Evolutionary conservation across 2,113 vertebrate species (phyloP).

Genomic region (Narcine bancroftii): DNA sequence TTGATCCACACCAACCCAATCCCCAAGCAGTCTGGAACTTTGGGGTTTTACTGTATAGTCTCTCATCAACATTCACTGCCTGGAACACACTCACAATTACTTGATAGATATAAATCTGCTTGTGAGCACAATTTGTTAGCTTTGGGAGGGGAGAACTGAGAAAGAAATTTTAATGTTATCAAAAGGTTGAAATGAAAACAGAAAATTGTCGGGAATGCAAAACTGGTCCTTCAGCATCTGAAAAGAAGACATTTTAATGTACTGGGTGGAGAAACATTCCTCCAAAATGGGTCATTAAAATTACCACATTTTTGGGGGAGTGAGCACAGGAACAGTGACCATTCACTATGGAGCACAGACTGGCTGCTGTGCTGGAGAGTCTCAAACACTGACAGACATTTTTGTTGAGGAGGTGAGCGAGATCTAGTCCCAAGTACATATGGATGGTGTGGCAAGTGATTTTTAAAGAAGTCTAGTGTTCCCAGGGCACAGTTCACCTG

Average conservation of each 20-base stretch:
- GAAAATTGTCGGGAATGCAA: background rate
- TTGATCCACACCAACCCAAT: too few relatives aligned
- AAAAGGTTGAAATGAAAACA: background rate
- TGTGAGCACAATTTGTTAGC: background rate
- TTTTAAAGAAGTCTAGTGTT: slow-evolving; percentile 36
- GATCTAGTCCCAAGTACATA: slow-evolving; percentile 9
- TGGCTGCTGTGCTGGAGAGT: background rate
- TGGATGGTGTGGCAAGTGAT: background rate
- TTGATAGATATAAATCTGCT: background rate
- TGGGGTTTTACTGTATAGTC: too few relatives aligned
- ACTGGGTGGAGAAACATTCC: background rate
- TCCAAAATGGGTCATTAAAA: background rate
- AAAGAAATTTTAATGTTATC: slow-evolving; percentile 9
- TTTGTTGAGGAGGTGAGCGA: background rate
- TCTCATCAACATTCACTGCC: background rate
- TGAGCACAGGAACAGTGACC: background rate
- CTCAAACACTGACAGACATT: background rate
- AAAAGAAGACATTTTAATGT: slow-evolving; percentile 1
- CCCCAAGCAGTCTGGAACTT: too few relatives aligned
- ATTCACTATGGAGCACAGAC: slow-evolving; percentile 14
- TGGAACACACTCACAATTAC: background rate
- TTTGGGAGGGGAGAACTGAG: background rate
- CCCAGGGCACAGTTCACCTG: slow-evolving; percentile 56
- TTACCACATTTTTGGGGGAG: background rate
- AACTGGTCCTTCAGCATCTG: slow-evolving; percentile 2